These are phyloP conservation scores for Hedychridium roseum DNA, from an alignment of 2,888 invertebrate genomes.

Conservation along the genomic window DNA sequence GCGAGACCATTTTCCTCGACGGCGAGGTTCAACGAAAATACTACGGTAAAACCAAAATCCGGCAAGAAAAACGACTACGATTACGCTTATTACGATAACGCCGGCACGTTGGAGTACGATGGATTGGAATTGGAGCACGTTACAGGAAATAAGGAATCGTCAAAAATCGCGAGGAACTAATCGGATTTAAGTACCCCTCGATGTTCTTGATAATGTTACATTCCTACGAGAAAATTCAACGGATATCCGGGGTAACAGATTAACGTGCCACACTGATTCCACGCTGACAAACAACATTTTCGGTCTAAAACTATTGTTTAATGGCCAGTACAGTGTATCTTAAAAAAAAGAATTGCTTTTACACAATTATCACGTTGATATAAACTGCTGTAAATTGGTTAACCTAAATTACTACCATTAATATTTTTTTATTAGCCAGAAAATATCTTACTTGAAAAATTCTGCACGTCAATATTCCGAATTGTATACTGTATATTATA, in stretches of 20 bases:
- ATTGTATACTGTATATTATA: too few species aligned
- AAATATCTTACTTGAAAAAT: too few species aligned
- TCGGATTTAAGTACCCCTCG: background rate
- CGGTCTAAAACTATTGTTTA: too few species aligned
- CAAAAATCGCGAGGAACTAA: constrained; percentile 45
- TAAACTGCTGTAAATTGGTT: too few species aligned
- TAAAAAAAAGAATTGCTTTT: too few species aligned
- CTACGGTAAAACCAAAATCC: constrained; percentile 58
- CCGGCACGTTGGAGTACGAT: constrained; percentile 64
- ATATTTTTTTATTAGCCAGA: too few species aligned
- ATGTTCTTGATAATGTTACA: background rate
- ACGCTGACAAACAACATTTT: too few species aligned
- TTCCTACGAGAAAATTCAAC: background rate
- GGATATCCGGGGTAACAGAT: background rate
- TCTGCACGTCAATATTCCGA: too few species aligned
- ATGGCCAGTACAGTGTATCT: too few species aligned
- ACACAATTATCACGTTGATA: too few species aligned
- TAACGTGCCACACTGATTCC: too few species aligned
- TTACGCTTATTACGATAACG: constrained; percentile 85
- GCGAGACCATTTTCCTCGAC: constrained; percentile 57
- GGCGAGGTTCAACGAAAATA: constrained; percentile 50
- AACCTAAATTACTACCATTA: too few species aligned
- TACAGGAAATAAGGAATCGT: constrained; percentile 55
- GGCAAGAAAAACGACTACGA: constrained; percentile 75
- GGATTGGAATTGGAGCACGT: constrained; percentile 61